Conservation (phyloP, 2,113 vertebrate species). For the Istiophorus platypterus region DNA sequence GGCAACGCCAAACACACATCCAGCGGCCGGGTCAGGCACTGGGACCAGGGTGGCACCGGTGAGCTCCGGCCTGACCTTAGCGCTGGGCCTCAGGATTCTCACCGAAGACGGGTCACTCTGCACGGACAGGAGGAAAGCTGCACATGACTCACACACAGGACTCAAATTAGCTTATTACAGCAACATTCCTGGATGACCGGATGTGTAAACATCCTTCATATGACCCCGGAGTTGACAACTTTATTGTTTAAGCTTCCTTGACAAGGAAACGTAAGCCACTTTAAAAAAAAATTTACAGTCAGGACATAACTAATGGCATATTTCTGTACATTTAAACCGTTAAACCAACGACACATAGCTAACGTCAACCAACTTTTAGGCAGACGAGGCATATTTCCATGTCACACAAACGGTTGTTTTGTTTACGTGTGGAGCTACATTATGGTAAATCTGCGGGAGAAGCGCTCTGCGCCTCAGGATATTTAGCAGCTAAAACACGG, state of each 20-base stretch:
- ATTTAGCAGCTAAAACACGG: not conserved
- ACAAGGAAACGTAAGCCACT: not conserved
- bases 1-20: constrained; percentile 79
- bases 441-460: not conserved
- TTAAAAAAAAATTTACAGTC: too few relatives aligned
- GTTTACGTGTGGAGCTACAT: not conserved
- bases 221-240: not conserved
- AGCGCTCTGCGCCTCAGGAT: not conserved
- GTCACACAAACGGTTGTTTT: not conserved
- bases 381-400: not conserved
- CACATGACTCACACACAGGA: not conserved
- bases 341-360: not conserved
- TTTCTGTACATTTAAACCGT: too few relatives aligned
- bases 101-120: constrained; percentile 68
- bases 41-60: constrained; percentile 24
- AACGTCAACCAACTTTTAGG: not conserved
- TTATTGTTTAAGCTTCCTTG: not conserved
- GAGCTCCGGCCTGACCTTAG: constrained; percentile 70
- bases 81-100: constrained; percentile 48
- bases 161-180: not conserved
- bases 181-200: not conserved
- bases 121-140: not conserved
- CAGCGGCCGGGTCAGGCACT: constrained; percentile 11
- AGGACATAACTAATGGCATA: too few relatives aligned
- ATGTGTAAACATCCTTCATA: too few relatives aligned